Evolutionary conservation across 2,888 invertebrate genomes (phyloP), one percentile per base, ranked within the genome.

Genomic region (Tetragnatha montana): DNA sequence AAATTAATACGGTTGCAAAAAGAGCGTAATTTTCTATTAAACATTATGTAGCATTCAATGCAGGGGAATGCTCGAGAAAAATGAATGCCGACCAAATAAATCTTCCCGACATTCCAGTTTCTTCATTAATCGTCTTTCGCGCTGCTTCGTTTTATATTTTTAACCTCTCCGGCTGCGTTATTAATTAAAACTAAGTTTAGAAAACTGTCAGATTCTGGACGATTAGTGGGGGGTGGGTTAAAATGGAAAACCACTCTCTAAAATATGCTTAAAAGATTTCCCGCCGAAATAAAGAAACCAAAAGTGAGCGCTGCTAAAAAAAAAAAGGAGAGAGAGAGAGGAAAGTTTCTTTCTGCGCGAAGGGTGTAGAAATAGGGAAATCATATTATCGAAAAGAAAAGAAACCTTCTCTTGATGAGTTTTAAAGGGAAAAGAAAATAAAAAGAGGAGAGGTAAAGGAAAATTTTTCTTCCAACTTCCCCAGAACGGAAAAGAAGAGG

Each of bases 111-210:
- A 87, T 87, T 88, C 83, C 88, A 8, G 47, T 73, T 81, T 78
- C 78, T 82, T 78, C 82, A 79, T 79, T 88, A 88, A 88, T 88
- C 82, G 71, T 79, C 78, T 35, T 35, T 35, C 60, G 60, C 79
- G 83, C 70, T 71, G 19, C 71, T 78, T 81, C 70, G 17, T 82
- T 76, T 86, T 60, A 60, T 80, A 80, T 73, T 86, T 60, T 86
- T 68, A 78, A 80, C 79, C 79, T 83, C 78, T 88, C 50, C 68
- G 35, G 17, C 69, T 50, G 76, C 71, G 88, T 88, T 88, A 88
- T 88, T 88, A 88, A 88, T 88, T 88, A 88, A 88, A 88, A 82
- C 76, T 83, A 83, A 83, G 88, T 83, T 83, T 83, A 73, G 82
- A 82, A 78, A 83, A 76, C 71, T 88, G 88, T 83, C 88, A 88